A percentile compares a stretch with the other conserved stretches of the same genome.
Evolutionary conservation across 2,113 vertebrate genomes (phyloP).

Genomic region (Nestor notabilis): DNA sequence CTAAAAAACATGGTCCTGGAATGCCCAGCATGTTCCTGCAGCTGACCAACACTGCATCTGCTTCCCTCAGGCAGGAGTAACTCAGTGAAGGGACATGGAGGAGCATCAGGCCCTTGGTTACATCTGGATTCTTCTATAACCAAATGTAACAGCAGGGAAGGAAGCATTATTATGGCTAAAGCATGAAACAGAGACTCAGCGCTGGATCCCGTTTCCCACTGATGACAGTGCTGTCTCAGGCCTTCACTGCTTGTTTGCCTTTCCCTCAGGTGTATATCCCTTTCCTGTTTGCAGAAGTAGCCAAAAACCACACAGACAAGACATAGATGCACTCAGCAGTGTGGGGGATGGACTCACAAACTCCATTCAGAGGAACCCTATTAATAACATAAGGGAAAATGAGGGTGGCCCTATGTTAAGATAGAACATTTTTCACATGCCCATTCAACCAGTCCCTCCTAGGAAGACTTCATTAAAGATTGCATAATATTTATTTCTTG

Average conservation of each 20-base stretch:
- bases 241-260: not conserved
- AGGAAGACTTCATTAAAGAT: not conserved
- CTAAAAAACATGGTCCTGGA: not conserved
- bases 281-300: not conserved
- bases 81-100: not conserved
- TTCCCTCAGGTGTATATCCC: not conserved
- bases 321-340: accelerated
- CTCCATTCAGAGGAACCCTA: not conserved
- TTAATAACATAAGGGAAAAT: not conserved
- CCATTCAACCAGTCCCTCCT: not conserved
- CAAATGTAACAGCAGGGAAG: not conserved
- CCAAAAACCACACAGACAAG: not conserved
- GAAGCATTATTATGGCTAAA: not conserved
- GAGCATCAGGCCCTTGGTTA: not conserved
- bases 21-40: not conserved
- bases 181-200: not conserved
- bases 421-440: not conserved
- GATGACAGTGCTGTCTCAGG: not conserved
- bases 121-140: not conserved
- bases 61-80: not conserved
- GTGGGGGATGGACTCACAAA: not conserved
- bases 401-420: not conserved
- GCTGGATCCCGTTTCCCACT: not conserved
- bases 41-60: not conserved
- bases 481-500: not conserved